A percentile compares a stretch with the other conserved stretches of the same genome.
phyloP scores from a whole-genome alignment of 2,113 vertebrate species.

The Otis tarda region DNA sequence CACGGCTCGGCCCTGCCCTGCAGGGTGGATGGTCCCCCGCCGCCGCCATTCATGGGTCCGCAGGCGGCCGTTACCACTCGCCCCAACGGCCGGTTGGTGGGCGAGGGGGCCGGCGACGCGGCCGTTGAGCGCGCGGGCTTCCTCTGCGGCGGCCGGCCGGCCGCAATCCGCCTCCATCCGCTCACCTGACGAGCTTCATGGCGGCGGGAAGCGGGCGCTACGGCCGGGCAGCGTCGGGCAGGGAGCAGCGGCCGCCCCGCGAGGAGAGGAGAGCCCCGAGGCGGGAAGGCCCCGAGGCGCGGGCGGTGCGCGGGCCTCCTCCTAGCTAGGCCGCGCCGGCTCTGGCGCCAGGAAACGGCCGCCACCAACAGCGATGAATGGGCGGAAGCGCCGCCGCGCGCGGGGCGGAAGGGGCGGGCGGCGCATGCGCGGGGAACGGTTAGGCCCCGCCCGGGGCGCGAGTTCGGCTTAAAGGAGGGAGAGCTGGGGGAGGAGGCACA shows the following conservation, averaged over 20 bases:
- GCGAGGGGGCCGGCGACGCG: too few species aligned
- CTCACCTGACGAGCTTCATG: constrained; percentile 57
- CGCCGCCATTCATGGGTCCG: too few species aligned
- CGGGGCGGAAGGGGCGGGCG: neutral
- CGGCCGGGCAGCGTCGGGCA: neutral
- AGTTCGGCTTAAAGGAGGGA: neutral
- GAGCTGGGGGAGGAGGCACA: too few species aligned
- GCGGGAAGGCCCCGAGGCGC: neutral
- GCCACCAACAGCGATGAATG: neutral
- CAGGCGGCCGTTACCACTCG: neutral
- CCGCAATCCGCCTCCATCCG: neutral
- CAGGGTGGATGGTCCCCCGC: too few species aligned
- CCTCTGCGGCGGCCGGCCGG: neutral
- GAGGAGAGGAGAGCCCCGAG: neutral
- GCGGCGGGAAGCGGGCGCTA: neutral
- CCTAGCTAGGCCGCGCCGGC: neutral
- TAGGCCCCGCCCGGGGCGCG: too few species aligned
- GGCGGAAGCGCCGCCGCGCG: neutral
- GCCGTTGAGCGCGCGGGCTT: neutral
- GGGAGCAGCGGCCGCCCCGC: neutral
- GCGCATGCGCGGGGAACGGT: neutral
- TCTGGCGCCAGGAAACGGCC: neutral
- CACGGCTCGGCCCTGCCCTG: neutral
- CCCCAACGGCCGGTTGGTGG: neutral
- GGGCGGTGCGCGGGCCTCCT: neutral